Evolutionary conservation across 30 jellyfish, hydroid and myxozoan genomes (phyloP), one percentile per base, ranked within the genome.

Genomic region (Haliclystus octoradiatus): DNA sequence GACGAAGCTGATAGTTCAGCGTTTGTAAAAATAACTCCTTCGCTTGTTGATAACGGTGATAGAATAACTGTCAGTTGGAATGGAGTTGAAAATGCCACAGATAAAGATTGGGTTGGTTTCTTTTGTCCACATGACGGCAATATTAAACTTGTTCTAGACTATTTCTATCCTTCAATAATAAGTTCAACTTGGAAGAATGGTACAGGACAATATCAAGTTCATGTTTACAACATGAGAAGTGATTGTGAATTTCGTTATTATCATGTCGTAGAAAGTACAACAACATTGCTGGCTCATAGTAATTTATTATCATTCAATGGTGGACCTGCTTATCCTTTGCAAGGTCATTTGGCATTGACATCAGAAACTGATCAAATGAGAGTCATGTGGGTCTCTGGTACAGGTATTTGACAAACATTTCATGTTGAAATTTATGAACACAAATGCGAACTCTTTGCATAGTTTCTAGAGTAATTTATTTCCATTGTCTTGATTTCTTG

Each of bases 301-400:
- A 92, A 83, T 77, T 72, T 47, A 32, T 2, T 92, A 2, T 72
- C 82, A 2, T 92, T 92, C 68, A 82, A 66, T 2, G 77, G 68
- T 23, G 96, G 96, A 27, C 78, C 49, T 2, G 74, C 68, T 32
- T 88, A 87, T 0, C 96, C 96, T 2, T 63, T 79, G 73, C 99
- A 92, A 57, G 94, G 94, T 26, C 96, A 92, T 33, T 34, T 92
- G 23, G 87, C 99, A 1, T 57, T 92, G 74, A 92, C 99, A 28
- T 90, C 85, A 15, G 62, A 80, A 15, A 77, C 99, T 0, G 34
- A 89, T 19, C 83, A 92, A 74, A 92, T 92, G 96, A 83, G 99
- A 79, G 88, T 92, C 3, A 84, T 83, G 99, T 92, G 99, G 99
- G 76, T 84, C 1, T 92, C 99, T 30, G 96, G 89, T 22, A 68